Evolutionary conservation across 2,888 invertebrate genomes (phyloP).

Genomic region (Acanthococcus lagerstroemiae): DNA sequence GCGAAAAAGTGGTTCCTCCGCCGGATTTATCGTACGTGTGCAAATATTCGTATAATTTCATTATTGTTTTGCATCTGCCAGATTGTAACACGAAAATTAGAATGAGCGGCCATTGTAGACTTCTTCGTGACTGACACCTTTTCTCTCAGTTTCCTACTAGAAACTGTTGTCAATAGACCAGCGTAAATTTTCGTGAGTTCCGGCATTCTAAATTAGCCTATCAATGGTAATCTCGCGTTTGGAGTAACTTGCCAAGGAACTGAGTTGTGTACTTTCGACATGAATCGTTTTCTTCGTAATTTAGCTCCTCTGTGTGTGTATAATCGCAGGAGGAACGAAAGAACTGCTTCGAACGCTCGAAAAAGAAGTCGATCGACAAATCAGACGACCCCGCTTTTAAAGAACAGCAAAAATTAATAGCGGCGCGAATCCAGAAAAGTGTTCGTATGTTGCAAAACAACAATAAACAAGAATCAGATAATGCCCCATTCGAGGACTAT

Average conservation of each 20-base stretch:
- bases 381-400: neutral
- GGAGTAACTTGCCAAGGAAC: no score
- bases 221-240: no score
- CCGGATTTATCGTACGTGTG: constrained; percentile 29
- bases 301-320: neutral
- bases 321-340: constrained; percentile 12
- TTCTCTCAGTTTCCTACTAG: no score
- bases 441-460: constrained; percentile 30
- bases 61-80: no score
- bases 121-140: no score
- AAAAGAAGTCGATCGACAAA: neutral
- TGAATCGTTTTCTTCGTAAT: neutral
- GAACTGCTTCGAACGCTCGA: constrained; percentile 12
- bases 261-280: neutral
- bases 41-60: no score
- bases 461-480: constrained; percentile 46
- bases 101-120: no score
- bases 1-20: constrained; percentile 34
- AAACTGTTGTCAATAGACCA: no score
- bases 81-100: no score
- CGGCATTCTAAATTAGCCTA: no score
- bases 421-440: constrained; percentile 18
- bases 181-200: no score
- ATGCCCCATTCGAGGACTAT: constrained; percentile 64
- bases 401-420: constrained; percentile 12